Conservation (phyloP, 1,140 invertebrate species). For the Cyrtorhinus lividipennis region DNA sequence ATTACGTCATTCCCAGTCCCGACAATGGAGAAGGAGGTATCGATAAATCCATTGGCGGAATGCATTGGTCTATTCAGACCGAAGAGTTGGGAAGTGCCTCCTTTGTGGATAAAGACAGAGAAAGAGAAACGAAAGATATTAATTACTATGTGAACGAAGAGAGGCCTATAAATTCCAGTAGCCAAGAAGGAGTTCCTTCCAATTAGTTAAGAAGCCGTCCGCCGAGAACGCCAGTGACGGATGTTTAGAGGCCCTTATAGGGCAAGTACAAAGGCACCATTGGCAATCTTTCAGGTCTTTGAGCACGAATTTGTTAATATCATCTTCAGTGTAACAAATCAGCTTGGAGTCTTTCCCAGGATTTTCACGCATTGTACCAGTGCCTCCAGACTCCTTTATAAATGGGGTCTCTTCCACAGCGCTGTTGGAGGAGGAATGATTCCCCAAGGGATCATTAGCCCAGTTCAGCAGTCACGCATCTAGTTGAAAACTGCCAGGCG, state of each 20-base stretch:
- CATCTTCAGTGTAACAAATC: slow-evolving; percentile 1
- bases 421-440: not conserved
- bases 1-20: slow-evolving; percentile 3
- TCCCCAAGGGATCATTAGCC: slow-evolving; percentile 4
- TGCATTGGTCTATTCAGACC: slow-evolving; percentile 5
- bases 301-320: slow-evolving; percentile 6
- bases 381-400: not conserved
- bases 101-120: not conserved
- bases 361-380: not conserved
- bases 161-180: slow-evolving; percentile 4
- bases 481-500: not conserved
- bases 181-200: slow-evolving; percentile 8
- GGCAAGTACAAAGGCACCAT: not conserved
- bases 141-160: slow-evolving; percentile 2
- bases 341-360: not conserved
- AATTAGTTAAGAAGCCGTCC: slow-evolving; percentile 8
- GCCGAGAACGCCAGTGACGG: not conserved
- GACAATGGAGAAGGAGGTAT: not conserved
- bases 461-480: slow-evolving; percentile 8
- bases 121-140: not conserved
- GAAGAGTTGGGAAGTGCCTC: not conserved
- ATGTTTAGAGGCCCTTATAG: not conserved
- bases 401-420: not conserved
- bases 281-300: not conserved
- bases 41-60: slow-evolving; percentile 9